Conservation (phyloP, 2,797 vertebrate genomes). For the Rachycentron canadum region DNA sequence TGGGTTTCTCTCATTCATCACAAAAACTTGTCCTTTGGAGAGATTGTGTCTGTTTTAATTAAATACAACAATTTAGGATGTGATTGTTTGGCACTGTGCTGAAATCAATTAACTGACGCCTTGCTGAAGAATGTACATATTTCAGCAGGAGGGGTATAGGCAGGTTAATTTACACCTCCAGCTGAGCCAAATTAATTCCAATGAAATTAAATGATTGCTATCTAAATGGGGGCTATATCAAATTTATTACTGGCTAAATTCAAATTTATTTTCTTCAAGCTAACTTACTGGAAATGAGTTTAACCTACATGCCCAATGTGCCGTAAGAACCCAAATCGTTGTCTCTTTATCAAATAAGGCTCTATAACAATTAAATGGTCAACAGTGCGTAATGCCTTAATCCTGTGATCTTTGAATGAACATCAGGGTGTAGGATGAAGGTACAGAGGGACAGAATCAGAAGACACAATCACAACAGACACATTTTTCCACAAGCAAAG, state of each 20-base stretch:
- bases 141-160: constrained; percentile 26
- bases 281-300: constrained; percentile 60
- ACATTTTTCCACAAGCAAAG: background rate
- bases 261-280: constrained; percentile 39
- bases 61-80: constrained; percentile 38
- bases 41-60: constrained; percentile 51
- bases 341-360: constrained; percentile 51
- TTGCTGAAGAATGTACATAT: constrained; percentile 50
- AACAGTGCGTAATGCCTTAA: constrained; percentile 16
- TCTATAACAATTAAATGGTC: constrained; percentile 30
- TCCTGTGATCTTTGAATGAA: constrained; percentile 45
- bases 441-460: constrained; percentile 3
- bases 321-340: constrained; percentile 38
- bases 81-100: constrained; percentile 49
- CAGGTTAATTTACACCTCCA: constrained; percentile 67
- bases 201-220: constrained; percentile 72
- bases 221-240: constrained; percentile 66
- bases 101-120: constrained; percentile 67
- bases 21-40: background rate
- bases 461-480: background rate
- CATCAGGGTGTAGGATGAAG: background rate
- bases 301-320: constrained; percentile 49
- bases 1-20: constrained; percentile 9
- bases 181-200: constrained; percentile 61
- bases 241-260: constrained; percentile 52